Percentiles rank a stretch among this genome's conserved stretches.
phyloP scores from a whole-genome alignment of 1,140 invertebrate genomes.

The Drosophila nasuta region DNA sequence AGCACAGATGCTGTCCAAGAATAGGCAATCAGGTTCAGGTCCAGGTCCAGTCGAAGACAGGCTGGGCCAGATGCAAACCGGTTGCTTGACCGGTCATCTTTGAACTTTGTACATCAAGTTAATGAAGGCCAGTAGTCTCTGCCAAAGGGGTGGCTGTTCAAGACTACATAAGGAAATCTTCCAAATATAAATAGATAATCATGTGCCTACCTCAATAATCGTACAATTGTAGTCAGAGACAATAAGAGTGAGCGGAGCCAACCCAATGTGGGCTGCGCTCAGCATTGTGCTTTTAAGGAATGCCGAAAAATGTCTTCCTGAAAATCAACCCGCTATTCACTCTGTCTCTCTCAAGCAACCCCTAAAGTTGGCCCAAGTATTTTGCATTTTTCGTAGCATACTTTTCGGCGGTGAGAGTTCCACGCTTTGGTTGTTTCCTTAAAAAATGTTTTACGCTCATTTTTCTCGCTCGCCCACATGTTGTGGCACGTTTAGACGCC shows the following conservation, averaged over 20 bases:
- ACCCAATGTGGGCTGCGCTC: slow-evolving; percentile 42
- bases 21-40: slow-evolving; percentile 20
- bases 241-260: slow-evolving; percentile 25
- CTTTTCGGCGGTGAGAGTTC: slow-evolving; percentile 45
- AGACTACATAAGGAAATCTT: slow-evolving; percentile 2
- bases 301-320: slow-evolving; percentile 11
- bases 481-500: slow-evolving; percentile 41
- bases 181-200: slow-evolving; percentile 46
- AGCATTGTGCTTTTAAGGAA: slow-evolving; percentile 41
- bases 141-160: slow-evolving; percentile 40
- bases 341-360: slow-evolving; percentile 42
- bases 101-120: slow-evolving; percentile 69
- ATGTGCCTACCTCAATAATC: slow-evolving; percentile 78
- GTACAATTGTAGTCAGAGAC: slow-evolving; percentile 46
- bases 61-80: slow-evolving; percentile 73
- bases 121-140: slow-evolving; percentile 44
- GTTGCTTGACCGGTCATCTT: slow-evolving; percentile 66
- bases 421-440: slow-evolving; percentile 9
- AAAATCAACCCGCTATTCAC: background rate
- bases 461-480: slow-evolving; percentile 27
- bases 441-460: slow-evolving; percentile 31
- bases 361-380: slow-evolving; percentile 37
- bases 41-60: slow-evolving; percentile 73
- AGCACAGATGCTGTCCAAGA: slow-evolving; percentile 54
- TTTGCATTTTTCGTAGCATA: slow-evolving; percentile 62